phyloP scores from a whole-genome alignment of 2,113 vertebrate genomes.

The Lamprologus speciosus region DNA sequence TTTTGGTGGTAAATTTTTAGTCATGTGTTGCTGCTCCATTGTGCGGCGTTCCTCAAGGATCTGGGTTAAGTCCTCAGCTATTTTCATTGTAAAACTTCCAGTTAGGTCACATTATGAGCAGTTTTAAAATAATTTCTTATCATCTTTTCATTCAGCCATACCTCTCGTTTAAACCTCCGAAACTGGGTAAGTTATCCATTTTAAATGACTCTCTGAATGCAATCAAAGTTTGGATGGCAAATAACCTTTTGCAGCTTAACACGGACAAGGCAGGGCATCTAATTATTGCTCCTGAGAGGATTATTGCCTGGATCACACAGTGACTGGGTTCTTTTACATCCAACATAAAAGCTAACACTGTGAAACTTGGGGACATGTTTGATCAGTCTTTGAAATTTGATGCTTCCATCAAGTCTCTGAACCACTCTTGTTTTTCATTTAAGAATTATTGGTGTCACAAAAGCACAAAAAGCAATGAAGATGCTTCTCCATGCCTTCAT shows the following conservation, averaged over 20 bases:
- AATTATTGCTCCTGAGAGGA: not conserved
- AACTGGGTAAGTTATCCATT: not conserved
- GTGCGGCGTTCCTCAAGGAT: not conserved
- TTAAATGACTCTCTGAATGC: not conserved
- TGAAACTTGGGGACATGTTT: not conserved
- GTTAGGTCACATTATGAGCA: not conserved
- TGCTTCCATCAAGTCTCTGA: not conserved
- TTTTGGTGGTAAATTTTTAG: not conserved
- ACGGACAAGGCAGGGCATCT: not conserved
- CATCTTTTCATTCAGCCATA: not conserved
- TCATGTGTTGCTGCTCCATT: not conserved
- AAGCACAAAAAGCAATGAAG: not conserved
- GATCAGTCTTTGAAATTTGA: not conserved
- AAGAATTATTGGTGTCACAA: not conserved
- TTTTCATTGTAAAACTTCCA: not conserved
- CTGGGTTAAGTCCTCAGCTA: not conserved
- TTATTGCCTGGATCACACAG: not conserved
- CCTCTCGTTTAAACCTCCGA: not conserved
- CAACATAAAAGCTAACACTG: not conserved
- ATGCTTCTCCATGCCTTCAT: not conserved
- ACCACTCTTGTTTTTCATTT: not conserved
- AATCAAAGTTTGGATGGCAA: not conserved
- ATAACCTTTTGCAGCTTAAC: not conserved
- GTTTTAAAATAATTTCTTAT: not conserved
- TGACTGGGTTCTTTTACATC: not conserved